Percentiles rank a stretch among this genome's conserved stretches.
Conservation (phyloP, 2,797 vertebrate genomes). For the Myotis daubentonii region DNA sequence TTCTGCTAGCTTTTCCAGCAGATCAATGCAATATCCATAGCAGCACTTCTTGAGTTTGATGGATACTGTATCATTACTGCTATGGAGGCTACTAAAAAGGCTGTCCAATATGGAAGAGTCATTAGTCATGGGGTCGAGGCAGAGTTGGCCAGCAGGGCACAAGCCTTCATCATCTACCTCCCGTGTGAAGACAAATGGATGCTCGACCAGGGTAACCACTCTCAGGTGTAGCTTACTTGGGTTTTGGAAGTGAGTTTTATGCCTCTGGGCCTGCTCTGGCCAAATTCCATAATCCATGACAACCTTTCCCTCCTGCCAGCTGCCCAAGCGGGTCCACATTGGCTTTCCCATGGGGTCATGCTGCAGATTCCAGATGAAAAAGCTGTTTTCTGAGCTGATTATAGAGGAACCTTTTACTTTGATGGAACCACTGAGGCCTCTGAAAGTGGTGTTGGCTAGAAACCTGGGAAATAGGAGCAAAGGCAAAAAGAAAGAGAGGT, state of each 20-base stretch:
- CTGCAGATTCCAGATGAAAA: constrained; percentile 99
- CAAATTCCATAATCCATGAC: constrained; percentile 95
- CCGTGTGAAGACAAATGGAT: constrained; percentile 97
- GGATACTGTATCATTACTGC: constrained; percentile 91
- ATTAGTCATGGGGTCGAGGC: constrained; percentile 95
- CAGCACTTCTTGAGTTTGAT: constrained; percentile 95
- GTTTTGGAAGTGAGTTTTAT: constrained; percentile 85
- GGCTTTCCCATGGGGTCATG: constrained; percentile 96
- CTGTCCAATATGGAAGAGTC: constrained; percentile 89
- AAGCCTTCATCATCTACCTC: constrained; percentile 96
- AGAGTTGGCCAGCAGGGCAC: constrained; percentile 96
- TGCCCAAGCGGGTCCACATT: constrained; percentile 96
- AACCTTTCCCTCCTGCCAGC: constrained; percentile 93
- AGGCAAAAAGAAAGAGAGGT: constrained; percentile 32
- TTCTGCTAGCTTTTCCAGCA: constrained; percentile 96
- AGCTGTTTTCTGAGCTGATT: constrained; percentile 93
- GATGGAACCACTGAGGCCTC: constrained; percentile 94
- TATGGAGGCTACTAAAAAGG: constrained; percentile 91
- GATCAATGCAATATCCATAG: constrained; percentile 97
- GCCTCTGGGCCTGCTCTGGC: constrained; percentile 91
- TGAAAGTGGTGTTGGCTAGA: constrained; percentile 94
- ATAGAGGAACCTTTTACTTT: constrained; percentile 89
- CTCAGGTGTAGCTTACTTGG: constrained; percentile 91
- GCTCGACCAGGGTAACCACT: constrained; percentile 97
- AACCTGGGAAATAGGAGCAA: constrained; percentile 88